Evolutionary conservation across 2,797 vertebrate genomes (phyloP), one percentile per base, ranked within the genome.

Genomic region (Chelmon rostratus): DNA sequence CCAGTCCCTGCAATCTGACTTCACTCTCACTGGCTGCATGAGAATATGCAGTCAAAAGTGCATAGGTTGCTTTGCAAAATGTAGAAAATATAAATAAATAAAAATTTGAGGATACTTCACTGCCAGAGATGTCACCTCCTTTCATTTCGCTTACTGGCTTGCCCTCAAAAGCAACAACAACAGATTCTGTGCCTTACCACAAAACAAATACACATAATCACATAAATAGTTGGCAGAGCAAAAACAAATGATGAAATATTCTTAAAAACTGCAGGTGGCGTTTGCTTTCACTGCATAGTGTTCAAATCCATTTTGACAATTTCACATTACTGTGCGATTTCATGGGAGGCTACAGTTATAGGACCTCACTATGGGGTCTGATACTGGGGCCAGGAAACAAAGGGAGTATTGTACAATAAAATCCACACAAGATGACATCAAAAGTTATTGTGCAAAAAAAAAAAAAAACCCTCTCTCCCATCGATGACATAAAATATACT

Each of bases 1-100:
- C 90, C 80, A 81, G 73, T 82, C 69, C 68, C 84, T 65, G 81
- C 81, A 84, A 59, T 79, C 86, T 85, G 84, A 91, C 73, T 88
- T 81, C 82, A 84, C 19, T 82, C 50, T 71, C 77, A 83, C 11
- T 72, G 80, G 58, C 59, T 75, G 65, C 23, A 66, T 64, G 42
- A 81, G 53, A 64, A 76, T 33, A 67, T 15, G 50, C 63, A 76
- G 74, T 73, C 44, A 72, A 73, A 79, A 63, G 58, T 63, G 63
- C 57, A 68, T 18, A 35, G 47, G 58, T 37, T 73, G 76, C 46
- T 77, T 86, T 70, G 69, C 13, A 71, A 79, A 78, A 85, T 72
- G 47, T 23, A 21, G n/a, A 8, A 35, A 15, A 37, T 31, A 31
- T 28, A 31, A 42, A 42, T 42, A 50, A 6, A n/a, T 54, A 1